phyloP scores from a whole-genome alignment of 2,888 invertebrate genomes.

The Achlya flavicornis region DNA sequence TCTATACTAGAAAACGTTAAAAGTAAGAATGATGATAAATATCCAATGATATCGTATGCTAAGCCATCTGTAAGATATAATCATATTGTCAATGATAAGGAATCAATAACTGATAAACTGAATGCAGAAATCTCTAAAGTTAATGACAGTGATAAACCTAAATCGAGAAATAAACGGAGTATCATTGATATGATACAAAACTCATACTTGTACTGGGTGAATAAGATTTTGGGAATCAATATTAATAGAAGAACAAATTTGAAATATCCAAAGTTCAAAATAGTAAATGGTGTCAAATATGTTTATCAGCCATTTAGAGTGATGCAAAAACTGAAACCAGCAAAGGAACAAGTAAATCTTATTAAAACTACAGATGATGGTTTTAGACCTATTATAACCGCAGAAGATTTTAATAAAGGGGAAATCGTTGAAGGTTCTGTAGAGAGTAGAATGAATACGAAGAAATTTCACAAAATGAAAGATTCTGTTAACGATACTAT shows the following conservation, averaged over 20 bases:
- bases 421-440: slow-evolving; percentile 66
- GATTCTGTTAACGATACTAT: slow-evolving; percentile 64
- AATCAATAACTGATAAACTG: slow-evolving; percentile 33
- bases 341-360: slow-evolving; percentile 47
- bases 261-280: slow-evolving; percentile 57
- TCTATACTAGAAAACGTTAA: slow-evolving; percentile 56
- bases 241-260: slow-evolving; percentile 49
- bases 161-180: slow-evolving; percentile 60
- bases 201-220: slow-evolving; percentile 69
- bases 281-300: slow-evolving; percentile 69
- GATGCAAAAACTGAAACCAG: slow-evolving; percentile 50
- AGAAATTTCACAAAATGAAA: slow-evolving; percentile 65
- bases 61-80: slow-evolving; percentile 48
- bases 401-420: slow-evolving; percentile 73
- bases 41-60: slow-evolving; percentile 54
- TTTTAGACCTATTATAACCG: slow-evolving; percentile 50
- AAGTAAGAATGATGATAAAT: slow-evolving; percentile 31
- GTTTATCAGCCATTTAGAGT: slow-evolving; percentile 60
- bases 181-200: slow-evolving; percentile 65
- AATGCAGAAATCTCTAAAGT: background rate
- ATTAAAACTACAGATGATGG: slow-evolving; percentile 42
- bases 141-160: slow-evolving; percentile 28
- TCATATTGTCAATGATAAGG: slow-evolving; percentile 33
- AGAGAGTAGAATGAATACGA: slow-evolving; percentile 63
- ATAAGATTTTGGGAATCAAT: slow-evolving; percentile 53